These are phyloP conservation scores for Montipora cactus DNA, from an alignment of 64 coral and sea anemone genomes.

Conservation along the genomic window DNA sequence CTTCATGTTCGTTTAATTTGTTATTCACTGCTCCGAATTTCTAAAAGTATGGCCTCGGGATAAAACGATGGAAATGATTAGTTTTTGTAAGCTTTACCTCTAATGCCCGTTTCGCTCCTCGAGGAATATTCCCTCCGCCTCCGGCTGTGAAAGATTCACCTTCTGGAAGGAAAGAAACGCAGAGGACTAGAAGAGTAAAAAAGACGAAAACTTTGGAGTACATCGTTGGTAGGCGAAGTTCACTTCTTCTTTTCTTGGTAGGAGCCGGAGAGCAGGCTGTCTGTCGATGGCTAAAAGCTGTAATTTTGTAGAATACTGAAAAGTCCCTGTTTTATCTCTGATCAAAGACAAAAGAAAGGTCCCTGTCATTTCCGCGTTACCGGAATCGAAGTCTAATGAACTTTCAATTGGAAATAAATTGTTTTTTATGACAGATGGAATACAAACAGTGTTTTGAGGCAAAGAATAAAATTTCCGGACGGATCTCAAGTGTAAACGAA, in stretches of 20 bases:
- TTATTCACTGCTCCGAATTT: too few species aligned
- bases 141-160: conserved; percentile 87
- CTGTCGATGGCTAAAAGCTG: background rate
- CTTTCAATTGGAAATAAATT: conserved; percentile 30
- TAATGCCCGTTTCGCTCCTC: conserved; percentile 48
- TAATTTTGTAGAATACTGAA: background rate
- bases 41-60: background rate
- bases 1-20: too few species aligned
- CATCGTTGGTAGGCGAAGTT: conserved; percentile 39
- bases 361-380: conserved; percentile 16
- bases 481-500: background rate
- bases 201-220: conserved; percentile 64
- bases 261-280: background rate
- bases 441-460: background rate
- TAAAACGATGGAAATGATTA: background rate
- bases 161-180: conserved; percentile 61
- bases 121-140: conserved; percentile 86
- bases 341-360: conserved; percentile 8
- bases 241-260: background rate
- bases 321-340: background rate
- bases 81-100: background rate
- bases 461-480: background rate
- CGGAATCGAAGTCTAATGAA: conserved; percentile 36
- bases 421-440: conserved; percentile 6
- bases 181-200: conserved; percentile 75